Base-by-base conservation (phyloP, 1,140 invertebrate species). In the Orius insidiosus region DNA sequence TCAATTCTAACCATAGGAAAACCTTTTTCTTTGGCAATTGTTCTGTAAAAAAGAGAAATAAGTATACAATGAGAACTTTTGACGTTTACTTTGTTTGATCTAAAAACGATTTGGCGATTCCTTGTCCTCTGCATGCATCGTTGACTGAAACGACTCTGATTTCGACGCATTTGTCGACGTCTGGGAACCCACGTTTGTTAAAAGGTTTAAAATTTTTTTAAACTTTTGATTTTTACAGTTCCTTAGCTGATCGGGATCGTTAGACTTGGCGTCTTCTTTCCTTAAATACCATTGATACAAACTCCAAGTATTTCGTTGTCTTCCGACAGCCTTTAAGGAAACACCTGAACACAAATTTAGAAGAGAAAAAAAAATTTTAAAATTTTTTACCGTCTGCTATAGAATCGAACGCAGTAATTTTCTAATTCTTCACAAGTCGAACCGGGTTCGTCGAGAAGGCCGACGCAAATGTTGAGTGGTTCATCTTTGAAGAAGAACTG, bases 401-500 rank as follows among this genome's bases (percentile, higher is more conserved):
- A 1, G 69, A 64, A 8, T 67, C 60, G n/a, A 9, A 66, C 56
- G 8, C 71, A 72, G 53, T 76, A 80, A 2, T 75, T 66, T 52
- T 81, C 78, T 10, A 80, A 56, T 52, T 78, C 75, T 1, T 54
- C 3, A 53, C 76, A 80, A 5, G 66, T 68, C n/a, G 68, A 70
- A n/a, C 72, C 65, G 13, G 72, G 66, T 2, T 69, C 70, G 7
- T 71, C 71, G 48, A 80, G 62, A 0, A 80, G 57, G 34, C 69
- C 58, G 13, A 80, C 67, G 32, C 60, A 65, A 3, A 71, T 58
- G 58, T 80, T 80, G n/a, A 80, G 60, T 0, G 78, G 78, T 53
- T 81, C 78, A 47, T 81, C 77, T 10, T 66, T 66, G 63, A 80
- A 80, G 66, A 81, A 81, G 56, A 70, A 75, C 54, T 65, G 62